Conservation (phyloP, 2,113 vertebrate species). For the Irena cyanogastra region DNA sequence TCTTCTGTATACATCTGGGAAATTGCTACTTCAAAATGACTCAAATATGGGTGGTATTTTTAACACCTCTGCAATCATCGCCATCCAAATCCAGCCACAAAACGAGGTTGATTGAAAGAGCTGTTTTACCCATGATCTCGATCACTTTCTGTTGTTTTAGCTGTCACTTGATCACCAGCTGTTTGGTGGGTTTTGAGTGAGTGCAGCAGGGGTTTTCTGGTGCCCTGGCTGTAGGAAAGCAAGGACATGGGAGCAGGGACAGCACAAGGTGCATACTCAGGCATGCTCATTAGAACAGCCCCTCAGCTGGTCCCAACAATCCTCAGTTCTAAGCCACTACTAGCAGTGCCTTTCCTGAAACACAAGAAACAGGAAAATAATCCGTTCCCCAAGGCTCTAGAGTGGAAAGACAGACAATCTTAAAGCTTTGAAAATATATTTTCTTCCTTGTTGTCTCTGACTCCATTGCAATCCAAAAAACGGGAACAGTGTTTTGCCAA, state of each 20-base stretch:
- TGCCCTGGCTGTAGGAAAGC: neutral
- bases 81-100: neutral
- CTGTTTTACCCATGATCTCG: neutral
- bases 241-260: rapidly evolving
- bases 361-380: neutral
- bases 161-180: neutral
- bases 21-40: neutral
- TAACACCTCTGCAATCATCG: neutral
- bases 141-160: neutral
- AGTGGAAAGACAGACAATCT: neutral
- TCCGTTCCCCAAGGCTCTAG: neutral
- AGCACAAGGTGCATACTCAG: rapidly evolving
- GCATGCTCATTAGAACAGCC: neutral
- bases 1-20: neutral
- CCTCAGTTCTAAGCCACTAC: neutral
- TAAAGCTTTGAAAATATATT: neutral
- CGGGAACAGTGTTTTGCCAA: neutral
- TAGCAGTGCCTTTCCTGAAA: neutral
- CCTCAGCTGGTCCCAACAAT: neutral
- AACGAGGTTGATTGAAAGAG: too few species aligned
- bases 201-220: rapidly evolving
- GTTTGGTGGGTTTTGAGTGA: neutral
- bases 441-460: neutral
- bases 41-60: neutral
- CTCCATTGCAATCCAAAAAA: neutral